Conservation (phyloP, 2,113 vertebrate genomes). For the Apaloderma vittatum region DNA sequence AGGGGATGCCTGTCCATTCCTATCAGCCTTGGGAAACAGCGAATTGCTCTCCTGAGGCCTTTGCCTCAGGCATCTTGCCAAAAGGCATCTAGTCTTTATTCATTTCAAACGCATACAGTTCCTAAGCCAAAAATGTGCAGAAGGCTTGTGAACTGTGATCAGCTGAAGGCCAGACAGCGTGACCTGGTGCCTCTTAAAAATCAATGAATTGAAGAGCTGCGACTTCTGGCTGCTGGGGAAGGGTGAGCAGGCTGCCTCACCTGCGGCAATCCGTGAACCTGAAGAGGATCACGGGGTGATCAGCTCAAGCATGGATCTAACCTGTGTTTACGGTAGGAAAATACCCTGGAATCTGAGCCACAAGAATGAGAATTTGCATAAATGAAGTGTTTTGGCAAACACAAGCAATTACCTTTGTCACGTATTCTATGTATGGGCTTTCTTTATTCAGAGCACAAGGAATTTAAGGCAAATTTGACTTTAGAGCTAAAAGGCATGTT, state of each 20-base stretch:
- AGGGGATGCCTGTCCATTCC: not conserved
- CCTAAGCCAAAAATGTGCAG: not conserved
- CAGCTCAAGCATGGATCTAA: not conserved
- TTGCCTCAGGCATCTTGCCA: not conserved
- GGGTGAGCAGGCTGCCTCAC: not conserved
- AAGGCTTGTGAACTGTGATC: slow-evolving; percentile 25
- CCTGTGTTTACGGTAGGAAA: not conserved
- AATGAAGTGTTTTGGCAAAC: not conserved
- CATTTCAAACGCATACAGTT: not conserved
- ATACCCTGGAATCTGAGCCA: not conserved
- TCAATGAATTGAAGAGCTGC: not conserved
- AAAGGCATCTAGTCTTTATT: slow-evolving; percentile 2
- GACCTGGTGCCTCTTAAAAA: slow-evolving; percentile 19
- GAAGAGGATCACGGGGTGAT: not conserved
- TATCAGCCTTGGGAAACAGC: slow-evolving; percentile 10
- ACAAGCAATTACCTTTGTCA: not conserved
- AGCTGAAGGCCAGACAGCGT: not conserved
- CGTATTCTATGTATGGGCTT: not conserved
- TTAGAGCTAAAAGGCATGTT: not conserved
- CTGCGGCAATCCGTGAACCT: not conserved
- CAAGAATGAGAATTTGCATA: not conserved
- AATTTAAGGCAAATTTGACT: not conserved
- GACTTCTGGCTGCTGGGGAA: not conserved
- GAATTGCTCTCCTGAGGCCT: slow-evolving; percentile 15
- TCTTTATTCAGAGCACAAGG: not conserved